A percentile compares a stretch with the other conserved stretches of the same genome.
Conservation (phyloP, 2,797 vertebrate species). For the Jordanella pulchra region DNA sequence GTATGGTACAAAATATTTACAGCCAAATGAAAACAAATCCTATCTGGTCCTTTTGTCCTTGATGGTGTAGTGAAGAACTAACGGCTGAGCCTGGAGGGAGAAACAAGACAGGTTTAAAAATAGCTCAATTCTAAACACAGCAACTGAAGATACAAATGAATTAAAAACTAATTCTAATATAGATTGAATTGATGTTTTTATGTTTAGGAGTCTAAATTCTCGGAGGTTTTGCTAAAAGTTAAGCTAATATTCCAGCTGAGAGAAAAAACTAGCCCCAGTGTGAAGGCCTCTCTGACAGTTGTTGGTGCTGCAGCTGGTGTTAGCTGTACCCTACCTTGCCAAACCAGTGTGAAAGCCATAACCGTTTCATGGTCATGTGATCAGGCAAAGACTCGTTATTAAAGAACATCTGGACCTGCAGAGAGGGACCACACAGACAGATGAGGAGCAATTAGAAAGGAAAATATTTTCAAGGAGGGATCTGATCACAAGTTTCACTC, state of each 20-base stretch:
- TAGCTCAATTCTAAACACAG: background rate
- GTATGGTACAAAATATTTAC: constrained; percentile 85
- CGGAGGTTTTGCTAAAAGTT: background rate
- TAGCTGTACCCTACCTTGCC: constrained; percentile 85
- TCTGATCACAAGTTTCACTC: background rate
- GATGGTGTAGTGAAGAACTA: constrained; percentile 94
- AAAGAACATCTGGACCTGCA: constrained; percentile 93
- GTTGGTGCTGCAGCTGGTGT: constrained; percentile 20
- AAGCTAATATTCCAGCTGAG: background rate
- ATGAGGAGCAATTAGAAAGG: constrained; percentile 2
- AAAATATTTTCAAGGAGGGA: background rate
- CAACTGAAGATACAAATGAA: background rate
- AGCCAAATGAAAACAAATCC: constrained; percentile 61
- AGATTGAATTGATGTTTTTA: background rate
- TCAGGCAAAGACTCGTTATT: constrained; percentile 92
- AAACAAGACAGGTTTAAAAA: background rate
- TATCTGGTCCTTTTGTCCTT: constrained; percentile 90
- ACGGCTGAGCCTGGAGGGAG: constrained; percentile 84
- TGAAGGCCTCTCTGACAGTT: constrained; percentile 24
- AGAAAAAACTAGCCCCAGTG: background rate
- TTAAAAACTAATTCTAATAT: background rate
- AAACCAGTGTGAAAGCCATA: constrained; percentile 96
- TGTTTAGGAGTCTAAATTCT: background rate
- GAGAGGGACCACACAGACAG: constrained; percentile 58
- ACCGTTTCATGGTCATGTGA: constrained; percentile 97